Conservation (phyloP, 2,797 vertebrate genomes). For the Coregonus sp. region DNA sequence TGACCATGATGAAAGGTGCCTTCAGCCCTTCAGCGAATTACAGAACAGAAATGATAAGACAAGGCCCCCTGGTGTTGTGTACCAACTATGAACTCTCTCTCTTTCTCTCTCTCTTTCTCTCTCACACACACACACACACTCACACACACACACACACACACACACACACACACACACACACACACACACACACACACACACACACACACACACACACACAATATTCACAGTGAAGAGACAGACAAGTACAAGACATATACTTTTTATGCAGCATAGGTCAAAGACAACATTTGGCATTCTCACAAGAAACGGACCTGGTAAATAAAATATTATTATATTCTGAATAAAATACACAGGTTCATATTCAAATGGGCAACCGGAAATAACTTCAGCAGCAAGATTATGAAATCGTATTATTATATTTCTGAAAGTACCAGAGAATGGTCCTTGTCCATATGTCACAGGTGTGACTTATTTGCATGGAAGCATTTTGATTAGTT, state of each 20-base stretch:
- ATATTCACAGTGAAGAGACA: neutral
- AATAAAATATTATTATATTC: neutral
- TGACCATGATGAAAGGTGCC: neutral
- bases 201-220: neutral
- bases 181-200: too few relatives aligned
- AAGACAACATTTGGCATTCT: conserved; percentile 34
- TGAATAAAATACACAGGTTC: neutral
- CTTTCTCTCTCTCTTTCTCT: neutral
- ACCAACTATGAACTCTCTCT: too few relatives aligned
- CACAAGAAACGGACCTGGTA: conserved; percentile 18
- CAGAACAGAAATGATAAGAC: neutral
- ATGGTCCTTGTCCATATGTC: too few relatives aligned
- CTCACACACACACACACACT: neutral
- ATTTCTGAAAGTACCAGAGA: too few relatives aligned
- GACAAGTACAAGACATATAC: conserved; percentile 28
- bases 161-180: too few relatives aligned
- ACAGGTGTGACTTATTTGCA: too few relatives aligned
- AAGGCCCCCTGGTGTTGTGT: conserved; percentile 15
- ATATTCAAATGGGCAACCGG: neutral
- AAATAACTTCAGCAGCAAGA: neutral
- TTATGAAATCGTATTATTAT: neutral
- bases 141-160: too few relatives aligned
- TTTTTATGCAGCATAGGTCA: conserved; percentile 50
- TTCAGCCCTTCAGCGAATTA: neutral
- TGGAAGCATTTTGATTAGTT: too few relatives aligned